Evolutionary conservation across 2,797 vertebrate species (phyloP), one percentile per base, ranked within the genome.

Genomic region (Sebastes paucispinis): DNA sequence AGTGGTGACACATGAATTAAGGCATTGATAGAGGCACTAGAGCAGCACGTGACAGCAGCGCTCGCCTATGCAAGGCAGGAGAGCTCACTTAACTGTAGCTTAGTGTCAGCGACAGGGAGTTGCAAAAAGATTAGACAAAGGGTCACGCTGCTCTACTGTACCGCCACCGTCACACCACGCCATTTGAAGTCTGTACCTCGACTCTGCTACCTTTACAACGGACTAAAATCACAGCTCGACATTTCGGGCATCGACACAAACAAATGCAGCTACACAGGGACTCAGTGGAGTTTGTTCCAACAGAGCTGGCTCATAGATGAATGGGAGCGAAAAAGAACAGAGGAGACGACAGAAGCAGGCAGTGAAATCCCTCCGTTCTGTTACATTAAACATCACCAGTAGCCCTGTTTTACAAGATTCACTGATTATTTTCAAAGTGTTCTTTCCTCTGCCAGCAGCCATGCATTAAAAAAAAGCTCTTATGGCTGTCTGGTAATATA

Each of bases 1-100:
- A 69, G 85, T 74, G 82, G 83, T 89, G 86, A 89, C 79, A 82
- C 89, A 86, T 87, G 89, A 92, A 85, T 95, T 95, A 96, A 96
- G 95, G 95, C 95, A 95, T 94, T 87, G 87, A 92, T 89, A 87
- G 93, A 94, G 94, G 94, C 94, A 94, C 93, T 88, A 84, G 86
- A 90, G 89, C 91, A 93, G 93, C 93, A 92, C 73, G 80, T 91
- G 91, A 92, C 86, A 82, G 92, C 88, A 90, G 88, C 73, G 59
- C 84, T 90, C 63, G 83, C 88, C 87, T 85, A 70, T 62, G 81
- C 78, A 62, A 85, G 91, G 89, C 81, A 82, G 79, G 73, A 75
- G 83, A 88, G 87, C 85, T 83, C 83, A 71, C 85, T 81, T 75
- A 64, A 82, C 77, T 82, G 83, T 87, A 85, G 85, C 83, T 85